These are phyloP conservation scores for Drosophila nr. medialis DNA, from an alignment of 2,888 invertebrate species.

Conservation along the genomic window DNA sequence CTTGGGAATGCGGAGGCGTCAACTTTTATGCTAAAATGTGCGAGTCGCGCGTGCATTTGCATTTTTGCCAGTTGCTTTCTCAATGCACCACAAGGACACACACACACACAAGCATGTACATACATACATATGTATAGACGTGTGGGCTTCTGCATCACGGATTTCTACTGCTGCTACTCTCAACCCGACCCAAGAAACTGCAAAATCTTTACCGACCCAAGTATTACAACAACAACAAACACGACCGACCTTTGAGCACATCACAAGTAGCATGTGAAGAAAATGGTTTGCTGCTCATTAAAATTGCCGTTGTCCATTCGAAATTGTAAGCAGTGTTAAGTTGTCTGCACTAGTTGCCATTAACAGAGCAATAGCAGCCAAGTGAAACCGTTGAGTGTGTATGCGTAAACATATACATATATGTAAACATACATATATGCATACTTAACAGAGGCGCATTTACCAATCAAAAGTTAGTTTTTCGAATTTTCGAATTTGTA, in stretches of 20 bases:
- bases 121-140: neutral
- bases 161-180: constrained; percentile 2
- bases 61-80: constrained; percentile 63
- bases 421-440: neutral
- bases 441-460: neutral
- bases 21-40: constrained; percentile 79
- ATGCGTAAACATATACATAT: neutral
- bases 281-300: constrained; percentile 67
- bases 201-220: constrained; percentile 18
- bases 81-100: constrained; percentile 64
- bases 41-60: constrained; percentile 71
- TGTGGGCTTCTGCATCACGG: constrained; percentile 7
- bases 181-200: constrained; percentile 8
- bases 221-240: constrained; percentile 11
- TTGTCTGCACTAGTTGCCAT: constrained; percentile 40
- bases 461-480: neutral
- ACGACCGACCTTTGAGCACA: constrained; percentile 31
- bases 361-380: constrained; percentile 13
- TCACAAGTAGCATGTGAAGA: constrained; percentile 14
- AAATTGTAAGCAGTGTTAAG: constrained; percentile 53
- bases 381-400: neutral
- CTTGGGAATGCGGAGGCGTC: constrained; percentile 31
- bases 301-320: constrained; percentile 51
- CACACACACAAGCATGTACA: constrained; percentile 8
- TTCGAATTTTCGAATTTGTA: neutral